phyloP scores from a whole-genome alignment of 1,140 invertebrate species.

The Nebria ingens region DNA sequence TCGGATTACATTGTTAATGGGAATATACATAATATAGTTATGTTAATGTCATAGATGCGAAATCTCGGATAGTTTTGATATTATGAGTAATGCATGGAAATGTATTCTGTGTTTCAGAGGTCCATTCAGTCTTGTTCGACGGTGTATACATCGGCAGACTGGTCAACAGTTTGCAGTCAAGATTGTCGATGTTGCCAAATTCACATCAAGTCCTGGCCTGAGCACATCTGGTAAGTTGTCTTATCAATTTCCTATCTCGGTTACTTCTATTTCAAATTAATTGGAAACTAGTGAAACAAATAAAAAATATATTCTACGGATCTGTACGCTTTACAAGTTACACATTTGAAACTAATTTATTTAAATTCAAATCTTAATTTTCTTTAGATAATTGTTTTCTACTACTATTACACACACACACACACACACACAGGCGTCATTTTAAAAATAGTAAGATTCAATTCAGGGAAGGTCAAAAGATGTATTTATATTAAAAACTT shows the following conservation, averaged over 20 bases:
- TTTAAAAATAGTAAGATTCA: too few species aligned
- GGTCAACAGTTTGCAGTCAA: conserved; percentile 95
- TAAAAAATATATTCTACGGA: too few species aligned
- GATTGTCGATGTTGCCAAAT: conserved; percentile 96
- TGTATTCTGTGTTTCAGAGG: conserved; percentile 61
- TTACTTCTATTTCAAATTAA: neutral
- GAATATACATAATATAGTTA: too few species aligned
- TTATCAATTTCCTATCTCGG: neutral
- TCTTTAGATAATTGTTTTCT: too few species aligned
- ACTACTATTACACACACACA: too few species aligned
- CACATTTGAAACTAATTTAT: too few species aligned
- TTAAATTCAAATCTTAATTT: too few species aligned
- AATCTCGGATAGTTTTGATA: neutral
- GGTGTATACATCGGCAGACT: conserved; percentile 92
- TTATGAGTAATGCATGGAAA: neutral
- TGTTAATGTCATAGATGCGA: neutral
- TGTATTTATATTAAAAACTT: too few species aligned
- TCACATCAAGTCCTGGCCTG: conserved; percentile 89
- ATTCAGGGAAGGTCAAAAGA: too few species aligned
- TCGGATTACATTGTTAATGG: neutral
- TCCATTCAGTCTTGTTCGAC: conserved; percentile 90
- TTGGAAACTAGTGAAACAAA: neutral
- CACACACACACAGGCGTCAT: too few species aligned
- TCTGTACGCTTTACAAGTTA: too few species aligned
- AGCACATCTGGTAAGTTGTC: conserved; percentile 83